Evolutionary conservation across 2,888 invertebrate species (phyloP).

Genomic region (Yponomeuta plumbellus): DNA sequence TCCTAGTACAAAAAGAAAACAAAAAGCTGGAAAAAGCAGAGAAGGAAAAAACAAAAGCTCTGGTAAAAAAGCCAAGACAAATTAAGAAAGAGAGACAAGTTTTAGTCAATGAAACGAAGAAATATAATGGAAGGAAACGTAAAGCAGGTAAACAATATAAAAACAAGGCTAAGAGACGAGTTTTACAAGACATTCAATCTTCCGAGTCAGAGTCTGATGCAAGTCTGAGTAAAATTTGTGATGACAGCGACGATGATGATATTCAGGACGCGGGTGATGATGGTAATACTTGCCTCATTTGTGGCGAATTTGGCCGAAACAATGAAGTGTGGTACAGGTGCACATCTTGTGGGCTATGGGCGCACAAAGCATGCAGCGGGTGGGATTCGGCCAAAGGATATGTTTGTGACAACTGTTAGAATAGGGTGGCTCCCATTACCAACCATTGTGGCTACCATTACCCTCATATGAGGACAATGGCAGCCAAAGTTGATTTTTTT

Average conservation of each 20-base stretch:
- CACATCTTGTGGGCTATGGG: conserved; percentile 4
- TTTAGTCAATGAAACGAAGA: conserved; percentile 22
- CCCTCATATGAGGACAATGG: conserved; percentile 1
- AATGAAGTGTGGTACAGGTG: conserved; percentile 8
- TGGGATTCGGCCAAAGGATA: conserved; percentile 22
- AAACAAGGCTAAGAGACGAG: conserved; percentile 27
- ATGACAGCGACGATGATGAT: conserved; percentile 6
- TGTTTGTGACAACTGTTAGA: conserved; percentile 9
- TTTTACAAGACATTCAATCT: conserved; percentile 27
- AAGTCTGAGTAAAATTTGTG: background rate
- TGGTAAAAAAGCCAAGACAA: background rate
- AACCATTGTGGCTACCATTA: conserved; percentile 3
- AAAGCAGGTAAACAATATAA: conserved; percentile 25
- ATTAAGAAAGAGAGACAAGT: conserved; percentile 16
- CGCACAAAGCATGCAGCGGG: conserved; percentile 7
- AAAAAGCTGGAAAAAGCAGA: conserved; percentile 20
- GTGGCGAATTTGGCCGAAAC: conserved; percentile 14
- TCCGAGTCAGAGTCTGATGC: conserved; percentile 20
- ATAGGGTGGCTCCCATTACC: background rate
- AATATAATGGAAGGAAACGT: conserved; percentile 23
- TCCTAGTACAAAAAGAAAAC: conserved; percentile 30
- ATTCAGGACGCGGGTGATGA: conserved; percentile 8
- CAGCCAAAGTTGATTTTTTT: background rate
- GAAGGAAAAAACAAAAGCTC: background rate
- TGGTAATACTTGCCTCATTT: conserved; percentile 10